A percentile compares a stretch with the other conserved stretches of the same genome.
Evolutionary conservation across 2,113 vertebrate species (phyloP).

Genomic region (Gymnobelideus leadbeateri): DNA sequence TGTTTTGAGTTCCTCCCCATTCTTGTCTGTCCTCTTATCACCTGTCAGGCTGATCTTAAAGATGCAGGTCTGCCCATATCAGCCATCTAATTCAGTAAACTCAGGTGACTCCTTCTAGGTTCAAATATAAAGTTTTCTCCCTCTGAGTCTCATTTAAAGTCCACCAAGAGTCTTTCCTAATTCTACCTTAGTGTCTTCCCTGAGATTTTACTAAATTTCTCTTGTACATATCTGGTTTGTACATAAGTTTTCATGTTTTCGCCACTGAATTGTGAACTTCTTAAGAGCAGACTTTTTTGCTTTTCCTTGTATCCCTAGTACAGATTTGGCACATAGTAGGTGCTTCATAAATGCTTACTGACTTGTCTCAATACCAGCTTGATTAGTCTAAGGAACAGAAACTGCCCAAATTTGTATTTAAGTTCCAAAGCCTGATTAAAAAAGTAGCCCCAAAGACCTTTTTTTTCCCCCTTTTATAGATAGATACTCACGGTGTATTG

Average conservation of each 20-base stretch:
- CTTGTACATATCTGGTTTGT: not conserved
- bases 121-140: not conserved
- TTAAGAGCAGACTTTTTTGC: not conserved
- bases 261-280: not conserved
- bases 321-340: not conserved
- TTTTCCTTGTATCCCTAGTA: not conserved
- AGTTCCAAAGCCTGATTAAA: not conserved
- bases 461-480: not conserved
- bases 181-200: not conserved
- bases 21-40: too few relatives aligned
- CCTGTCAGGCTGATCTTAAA: too few relatives aligned
- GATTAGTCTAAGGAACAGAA: not conserved
- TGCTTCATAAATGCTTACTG: not conserved
- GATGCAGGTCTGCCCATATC: not conserved
- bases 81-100: not conserved
- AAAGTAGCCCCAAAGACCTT: not conserved
- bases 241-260: not conserved
- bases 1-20: too few relatives aligned
- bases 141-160: not conserved
- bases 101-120: not conserved
- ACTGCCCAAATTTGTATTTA: not conserved
- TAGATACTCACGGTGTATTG: conserved; percentile 93
- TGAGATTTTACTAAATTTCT: not conserved
- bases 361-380: not conserved
- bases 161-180: not conserved